Evolutionary conservation across 2,888 invertebrate genomes (phyloP), one percentile per base, ranked within the genome.

Genomic region (Ornithoptera priamus): DNA sequence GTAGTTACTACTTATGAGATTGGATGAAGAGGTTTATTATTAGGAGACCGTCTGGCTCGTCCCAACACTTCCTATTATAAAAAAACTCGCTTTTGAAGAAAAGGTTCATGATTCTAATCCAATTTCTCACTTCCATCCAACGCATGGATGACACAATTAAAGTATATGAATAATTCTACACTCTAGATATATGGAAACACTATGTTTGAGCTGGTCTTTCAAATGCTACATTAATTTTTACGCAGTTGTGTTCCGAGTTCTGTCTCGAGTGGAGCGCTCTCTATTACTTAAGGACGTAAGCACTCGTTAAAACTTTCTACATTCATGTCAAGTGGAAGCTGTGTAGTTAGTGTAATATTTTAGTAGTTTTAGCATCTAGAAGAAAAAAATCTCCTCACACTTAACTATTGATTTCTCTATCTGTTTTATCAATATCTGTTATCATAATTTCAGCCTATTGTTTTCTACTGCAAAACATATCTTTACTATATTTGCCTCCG

Each of bases 191-290:
- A 53, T 53, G 12, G 15, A 53, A 53, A 53, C 18, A n/a, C 18
- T 53, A 53, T 1, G 5, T 53, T 53, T 8, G n/a, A 53, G n/a
- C n/a, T 4, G 6, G n/a, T 1, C 53, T 53, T 53, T 46, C 46
- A 53, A 53, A 53, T 53, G 53, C 53, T 53, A 53, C 53, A 64
- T 64, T 64, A 64, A 64, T 64, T 64, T 56, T 57, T 22, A 56
- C 57, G 20, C 56, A 64, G 56, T 64, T 57, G 56, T 64, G 64
- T 64, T 53, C 53, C 18, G n/a, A 53, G 56, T 57, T 39, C 63
- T 39, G 64, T 64, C 64, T 64, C 64, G 36, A 64, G 64, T 56
- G 56, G 56, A n/a, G 64, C 15, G 20, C 20, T 36, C 56, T 60
- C 18, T 18, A 57, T 57, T 64, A 64, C 53, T 64, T 57, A 64